Evolutionary conservation across 2,113 vertebrate species (phyloP), one percentile per base, ranked within the genome.

Genomic region (Ceratotherium simum): DNA sequence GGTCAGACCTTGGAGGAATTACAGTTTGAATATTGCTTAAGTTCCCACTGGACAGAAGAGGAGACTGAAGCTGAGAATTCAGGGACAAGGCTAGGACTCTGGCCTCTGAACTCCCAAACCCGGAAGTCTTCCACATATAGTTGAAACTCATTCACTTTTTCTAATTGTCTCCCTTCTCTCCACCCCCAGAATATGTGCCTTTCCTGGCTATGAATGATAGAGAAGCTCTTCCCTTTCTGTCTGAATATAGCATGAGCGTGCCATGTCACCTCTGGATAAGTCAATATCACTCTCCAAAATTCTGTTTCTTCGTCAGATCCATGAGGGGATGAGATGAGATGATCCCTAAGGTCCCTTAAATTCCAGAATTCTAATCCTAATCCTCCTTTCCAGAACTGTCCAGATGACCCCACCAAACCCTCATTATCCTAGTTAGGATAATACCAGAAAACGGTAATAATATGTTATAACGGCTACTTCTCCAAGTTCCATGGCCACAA

Each of bases 281-380:
- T 78, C 42, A 88, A 79, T 3, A 67, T 5, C 25, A 14, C 25
- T 82, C 73, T 91, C 23, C 56, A 72, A 95, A 94, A 90, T 60
- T 70, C n/a, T 93, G 9, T 87, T 75, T 91, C 83, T 13, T 87
- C 48, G 75, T 90, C 51, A 91, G n/a, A 62, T 96, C 93, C 87
- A 4, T 96, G 73, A 95, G 18, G 65, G 56, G 20, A 17, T 91
- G 5, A 31, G 31, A 88, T 31, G 51, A 91, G 42, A 95, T 86
- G 48, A 93, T 90, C 58, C 67, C 86, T 82, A 39, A 65, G 2
- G 3, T 56, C 10, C 48, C 51, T 62, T 94, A 64, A 96, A 84
- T 70, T 92, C 36, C 17, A 69, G 92, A 69, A 81, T 80, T 92
- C 54, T 85, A 79, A 82, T 82, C 27, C 48, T 56, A 46, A 39